Evolutionary conservation across 2,888 invertebrate genomes (phyloP), one percentile per base, ranked within the genome.

Genomic region (Aricia artaxerxes): DNA sequence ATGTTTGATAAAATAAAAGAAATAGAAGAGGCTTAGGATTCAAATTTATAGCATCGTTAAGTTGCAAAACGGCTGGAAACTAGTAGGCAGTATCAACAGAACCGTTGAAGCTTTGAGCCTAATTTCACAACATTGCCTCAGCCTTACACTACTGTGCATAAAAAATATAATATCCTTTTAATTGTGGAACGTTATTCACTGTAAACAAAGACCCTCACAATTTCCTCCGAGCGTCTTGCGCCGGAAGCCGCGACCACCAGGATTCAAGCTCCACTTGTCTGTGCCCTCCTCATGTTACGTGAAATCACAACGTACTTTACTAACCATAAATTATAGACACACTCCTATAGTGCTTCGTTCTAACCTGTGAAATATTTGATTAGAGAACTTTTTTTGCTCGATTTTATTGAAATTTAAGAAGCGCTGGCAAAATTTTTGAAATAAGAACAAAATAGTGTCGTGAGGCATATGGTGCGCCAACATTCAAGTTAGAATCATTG

Each of bases 251-350:
- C 61, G 73, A 79, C 78, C 77, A 76, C 76, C 77, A 79, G 77
- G 79, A 80, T 81, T 78, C 78, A 72, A 73, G 81, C 78, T 73
- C 78, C 80, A 78, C 79, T 79, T 78, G 78, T 73, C 77, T 76
- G 78, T 77, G 73, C 81, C 79, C 79, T 78, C 73, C 78, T 77
- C 77, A 79, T 81, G 57, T 76, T 76, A 76, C 76, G 57, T 75
- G 49, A 75, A 75, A 75, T 75, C 75, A 75, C 75, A 75, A 75
- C 75, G 75, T 31, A 75, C 75, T 31, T 75, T 49, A 75, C 44
- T 75, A 75, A 44, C 44, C 13, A 75, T 49, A 75, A 75, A 75
- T 75, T 75, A 75, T 75, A 75, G 44, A 44, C 49, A 40, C 44
- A 11, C 35, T 64, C 31, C 31, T 13, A 38, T 69, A 16, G 4